phyloP scores from a whole-genome alignment of 2,113 vertebrate genomes.

The Toxotes jaculatrix region DNA sequence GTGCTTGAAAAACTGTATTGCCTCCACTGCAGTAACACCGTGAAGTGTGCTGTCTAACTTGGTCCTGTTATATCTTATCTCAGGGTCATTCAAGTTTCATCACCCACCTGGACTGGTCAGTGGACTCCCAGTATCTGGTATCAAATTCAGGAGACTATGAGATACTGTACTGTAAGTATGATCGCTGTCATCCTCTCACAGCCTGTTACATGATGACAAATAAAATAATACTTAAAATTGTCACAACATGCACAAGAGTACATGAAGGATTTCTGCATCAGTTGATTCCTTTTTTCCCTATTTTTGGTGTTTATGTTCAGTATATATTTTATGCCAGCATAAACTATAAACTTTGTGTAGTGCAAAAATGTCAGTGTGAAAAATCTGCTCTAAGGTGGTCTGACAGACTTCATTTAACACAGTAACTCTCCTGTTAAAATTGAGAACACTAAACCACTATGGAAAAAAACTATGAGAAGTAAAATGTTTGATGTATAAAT shows the following conservation, averaged over 20 bases:
- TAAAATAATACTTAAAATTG: not conserved
- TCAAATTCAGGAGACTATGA: constrained; percentile 99
- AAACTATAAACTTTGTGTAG: not conserved
- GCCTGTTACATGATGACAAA: not conserved
- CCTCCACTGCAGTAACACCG: not conserved
- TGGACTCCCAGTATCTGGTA: constrained; percentile 95
- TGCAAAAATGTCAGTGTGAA: not conserved
- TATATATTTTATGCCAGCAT: not conserved
- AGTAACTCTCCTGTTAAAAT: too few species aligned
- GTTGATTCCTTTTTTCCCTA: not conserved
- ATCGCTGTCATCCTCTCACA: not conserved
- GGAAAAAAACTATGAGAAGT: too few species aligned
- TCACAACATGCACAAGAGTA: not conserved
- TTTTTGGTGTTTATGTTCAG: not conserved
- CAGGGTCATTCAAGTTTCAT: constrained; percentile 99
- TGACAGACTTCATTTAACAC: too few species aligned
- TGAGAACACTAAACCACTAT: too few species aligned
- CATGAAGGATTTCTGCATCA: not conserved
- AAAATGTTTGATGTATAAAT: too few species aligned
- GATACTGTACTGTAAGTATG: constrained; percentile 97
- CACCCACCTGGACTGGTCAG: constrained; percentile 97
- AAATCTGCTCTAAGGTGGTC: too few species aligned
- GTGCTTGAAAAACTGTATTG: not conserved
- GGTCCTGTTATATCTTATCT: not conserved
- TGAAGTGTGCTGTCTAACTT: not conserved